A percentile compares a stretch with the other conserved stretches of the same genome.
Conservation (phyloP, 2,113 vertebrate species). For the Pomatostomus ruficeps region DNA sequence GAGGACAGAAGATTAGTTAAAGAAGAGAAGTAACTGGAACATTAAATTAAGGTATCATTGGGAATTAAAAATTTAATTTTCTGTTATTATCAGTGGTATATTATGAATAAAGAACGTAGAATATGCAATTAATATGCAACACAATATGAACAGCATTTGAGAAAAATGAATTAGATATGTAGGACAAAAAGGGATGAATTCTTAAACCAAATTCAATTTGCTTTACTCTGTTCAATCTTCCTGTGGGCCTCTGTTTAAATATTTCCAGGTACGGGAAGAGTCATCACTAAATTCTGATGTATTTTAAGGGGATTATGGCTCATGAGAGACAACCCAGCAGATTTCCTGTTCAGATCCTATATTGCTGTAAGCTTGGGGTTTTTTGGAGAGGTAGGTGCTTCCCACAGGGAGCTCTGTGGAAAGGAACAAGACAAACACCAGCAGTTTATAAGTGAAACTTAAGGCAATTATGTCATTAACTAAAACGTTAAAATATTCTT, state of each 20-base stretch:
- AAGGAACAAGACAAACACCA: not conserved
- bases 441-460: not conserved
- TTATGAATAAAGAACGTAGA: constrained; percentile 52
- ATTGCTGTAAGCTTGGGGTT: not conserved
- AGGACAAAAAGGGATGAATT: constrained; percentile 45
- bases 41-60: constrained; percentile 64
- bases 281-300: not conserved
- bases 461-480: not conserved
- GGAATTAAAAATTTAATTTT: constrained; percentile 69
- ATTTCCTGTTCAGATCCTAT: not conserved
- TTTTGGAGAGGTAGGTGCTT: not conserved
- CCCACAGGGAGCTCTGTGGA: not conserved
- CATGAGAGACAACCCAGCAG: not conserved
- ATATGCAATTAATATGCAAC: constrained; percentile 57
- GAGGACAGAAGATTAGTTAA: constrained; percentile 66
- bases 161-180: constrained; percentile 53
- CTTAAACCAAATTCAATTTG: constrained; percentile 45
- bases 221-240: not conserved
- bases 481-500: not conserved
- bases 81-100: constrained; percentile 54
- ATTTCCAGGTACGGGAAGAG: not conserved
- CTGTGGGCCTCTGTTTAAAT: not conserved
- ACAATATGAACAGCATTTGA: constrained; percentile 46
- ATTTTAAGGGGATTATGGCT: not conserved
- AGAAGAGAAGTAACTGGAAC: constrained; percentile 55